Evolutionary conservation across 2,113 vertebrate species (phyloP).

Genomic region (Apteryx owenii): DNA sequence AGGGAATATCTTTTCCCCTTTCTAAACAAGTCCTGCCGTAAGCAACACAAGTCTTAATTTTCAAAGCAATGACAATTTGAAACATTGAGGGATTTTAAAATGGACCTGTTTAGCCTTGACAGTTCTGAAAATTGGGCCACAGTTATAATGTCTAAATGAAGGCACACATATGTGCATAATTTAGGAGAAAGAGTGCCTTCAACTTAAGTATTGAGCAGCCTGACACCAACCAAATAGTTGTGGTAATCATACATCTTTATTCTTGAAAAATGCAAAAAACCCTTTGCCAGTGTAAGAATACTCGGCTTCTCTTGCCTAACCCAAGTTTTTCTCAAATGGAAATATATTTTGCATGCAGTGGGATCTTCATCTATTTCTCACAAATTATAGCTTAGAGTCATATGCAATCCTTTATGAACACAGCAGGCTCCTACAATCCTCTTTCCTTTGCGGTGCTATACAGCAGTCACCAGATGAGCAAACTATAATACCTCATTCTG

Average conservation of each 20-base stretch:
- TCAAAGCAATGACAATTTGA: slow-evolving; percentile 2
- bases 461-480: background rate
- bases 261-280: slow-evolving; percentile 35
- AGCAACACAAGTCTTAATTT: slow-evolving; percentile 29
- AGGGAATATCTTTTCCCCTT: background rate
- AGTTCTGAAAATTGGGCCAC: slow-evolving; percentile 17
- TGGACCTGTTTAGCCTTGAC: background rate
- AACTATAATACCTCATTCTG: background rate
- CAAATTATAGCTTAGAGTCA: slow-evolving; percentile 13
- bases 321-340: slow-evolving; percentile 26
- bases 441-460: background rate
- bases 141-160: background rate
- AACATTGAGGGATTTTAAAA: slow-evolving; percentile 10
- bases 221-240: background rate
- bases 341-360: slow-evolving; percentile 41
- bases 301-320: slow-evolving; percentile 26
- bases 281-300: background rate
- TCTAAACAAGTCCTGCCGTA: background rate
- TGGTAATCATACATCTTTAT: background rate
- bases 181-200: background rate
- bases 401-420: slow-evolving; percentile 32
- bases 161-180: background rate
- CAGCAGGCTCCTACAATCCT: background rate
- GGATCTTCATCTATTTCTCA: slow-evolving; percentile 56
- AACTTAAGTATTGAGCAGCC: background rate